Evolutionary conservation across 53 echinoderm and acorn worm species (phyloP), one percentile per base, ranked within the genome.

Genomic region (Actinopyga echinites): DNA sequence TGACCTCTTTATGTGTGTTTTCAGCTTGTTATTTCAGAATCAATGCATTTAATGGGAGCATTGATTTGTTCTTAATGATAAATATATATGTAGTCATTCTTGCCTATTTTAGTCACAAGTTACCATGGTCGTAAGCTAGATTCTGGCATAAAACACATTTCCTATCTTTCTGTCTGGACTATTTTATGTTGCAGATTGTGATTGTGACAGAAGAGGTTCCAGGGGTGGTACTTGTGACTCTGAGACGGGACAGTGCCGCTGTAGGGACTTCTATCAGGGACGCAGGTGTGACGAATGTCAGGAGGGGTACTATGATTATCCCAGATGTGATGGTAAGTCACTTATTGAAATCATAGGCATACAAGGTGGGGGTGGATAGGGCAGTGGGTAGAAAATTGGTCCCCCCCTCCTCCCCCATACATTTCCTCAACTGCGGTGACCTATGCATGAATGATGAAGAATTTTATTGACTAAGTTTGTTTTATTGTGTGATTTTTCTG

Each of bases 241-340:
- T 20, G 79, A 56, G 65, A 86, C 81, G 7, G 97, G 97, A 17
- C 94, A 97, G 85, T 97, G 97, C 33, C 40, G 67, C 11, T 97
- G 97, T 65, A 86, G 75, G 9, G 84, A 80, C 8, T 83, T 91
- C 65, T 94, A 89, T 60, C 84, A 83, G 13, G 92, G 90, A 29
- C 90, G 97, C 12, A 90, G 92, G 30, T 97, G 97, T 73, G 83
- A 90, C 34, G 74, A 79, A 63, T 97, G 97, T 63, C 30, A 65
- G 9, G 83, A 90, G 59, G 97, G 97, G 4, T 86, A 57, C 75
- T 97, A 84, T 52, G 75, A 74, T 60, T 95, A 89, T 83, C 95
- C 95, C 17, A 64, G 82, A 29, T 95, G 95, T 71, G 73, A 85
- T 38, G 95, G 95, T 95, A 73, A 42, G 65, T 20, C 11, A 15